Conservation (phyloP, 2,113 vertebrate species). For the Urocynchramus pylzowi region DNA sequence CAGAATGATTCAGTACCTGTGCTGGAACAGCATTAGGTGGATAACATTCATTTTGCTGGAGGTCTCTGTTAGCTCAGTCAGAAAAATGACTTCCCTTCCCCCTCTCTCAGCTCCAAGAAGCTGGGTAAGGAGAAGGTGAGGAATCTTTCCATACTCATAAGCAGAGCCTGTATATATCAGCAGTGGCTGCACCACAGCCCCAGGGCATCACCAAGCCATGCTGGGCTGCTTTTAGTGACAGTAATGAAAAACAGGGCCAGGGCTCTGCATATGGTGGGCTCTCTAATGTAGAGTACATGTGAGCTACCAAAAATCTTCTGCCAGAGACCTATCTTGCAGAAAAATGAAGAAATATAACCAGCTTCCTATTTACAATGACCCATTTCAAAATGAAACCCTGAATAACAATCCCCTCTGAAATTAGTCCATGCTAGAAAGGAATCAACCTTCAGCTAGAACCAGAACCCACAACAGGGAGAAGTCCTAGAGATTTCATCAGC, state of each 20-base stretch:
- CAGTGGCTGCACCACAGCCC: neutral
- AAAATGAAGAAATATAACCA: neutral
- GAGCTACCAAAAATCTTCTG: neutral
- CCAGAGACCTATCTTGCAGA: neutral
- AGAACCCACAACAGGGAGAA: neutral
- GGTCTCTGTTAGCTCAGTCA: neutral
- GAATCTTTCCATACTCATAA: neutral
- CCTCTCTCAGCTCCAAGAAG: neutral
- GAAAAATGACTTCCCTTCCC: neutral
- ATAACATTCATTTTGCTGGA: neutral
- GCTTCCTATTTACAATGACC: neutral
- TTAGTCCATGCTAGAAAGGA: neutral
- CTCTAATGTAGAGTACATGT: accelerated
- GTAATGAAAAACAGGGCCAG: neutral
- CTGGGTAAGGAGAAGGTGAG: neutral
- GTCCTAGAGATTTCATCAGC: neutral
- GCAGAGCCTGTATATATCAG: neutral
- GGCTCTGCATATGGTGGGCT: neutral
- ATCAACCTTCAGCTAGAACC: neutral
- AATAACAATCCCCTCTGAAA: neutral
- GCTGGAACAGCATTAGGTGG: neutral
- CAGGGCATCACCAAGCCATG: neutral
- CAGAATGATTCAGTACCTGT: neutral
- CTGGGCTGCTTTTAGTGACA: neutral
- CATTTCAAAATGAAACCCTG: neutral